Percentiles rank a stretch among this genome's conserved stretches.
These are phyloP conservation scores for Sebastolobus alascanus DNA, from an alignment of 2,797 vertebrate genomes.

Conservation along the genomic window DNA sequence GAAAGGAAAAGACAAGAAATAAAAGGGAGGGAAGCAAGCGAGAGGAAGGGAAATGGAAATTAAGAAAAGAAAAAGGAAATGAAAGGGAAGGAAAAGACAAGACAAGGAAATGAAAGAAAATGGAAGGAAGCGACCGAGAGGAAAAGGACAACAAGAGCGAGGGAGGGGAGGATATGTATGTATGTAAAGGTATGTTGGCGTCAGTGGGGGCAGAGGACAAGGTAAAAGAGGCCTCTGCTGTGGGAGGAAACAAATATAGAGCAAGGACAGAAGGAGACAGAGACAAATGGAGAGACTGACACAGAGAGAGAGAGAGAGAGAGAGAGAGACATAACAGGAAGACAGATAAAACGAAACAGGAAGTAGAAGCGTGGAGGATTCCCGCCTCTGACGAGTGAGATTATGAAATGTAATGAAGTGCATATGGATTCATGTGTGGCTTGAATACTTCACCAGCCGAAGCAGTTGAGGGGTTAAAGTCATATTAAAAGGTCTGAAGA, in stretches of 20 bases:
- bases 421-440: background rate
- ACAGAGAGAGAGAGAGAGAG: background rate
- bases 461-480: background rate
- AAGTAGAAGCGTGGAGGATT: background rate
- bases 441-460: background rate
- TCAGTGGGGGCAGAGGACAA: slow-evolving; percentile 5
- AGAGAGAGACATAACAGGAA: background rate
- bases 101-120: background rate
- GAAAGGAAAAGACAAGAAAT: background rate
- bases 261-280: background rate
- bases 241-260: background rate
- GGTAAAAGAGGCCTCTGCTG: slow-evolving; percentile 11
- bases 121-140: too few species aligned
- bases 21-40: background rate
- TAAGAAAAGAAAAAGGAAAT: background rate
- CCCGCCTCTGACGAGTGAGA: slow-evolving; percentile 9
- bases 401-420: background rate
- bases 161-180: too few species aligned
- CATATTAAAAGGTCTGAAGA: background rate
- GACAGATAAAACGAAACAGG: background rate
- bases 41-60: too few species aligned
- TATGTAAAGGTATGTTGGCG: background rate
- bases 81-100: background rate
- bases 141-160: background rate
- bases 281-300: background rate